Evolutionary conservation across 2,888 invertebrate species (phyloP), one percentile per base, ranked within the genome.

Genomic region (Patella pellucida): DNA sequence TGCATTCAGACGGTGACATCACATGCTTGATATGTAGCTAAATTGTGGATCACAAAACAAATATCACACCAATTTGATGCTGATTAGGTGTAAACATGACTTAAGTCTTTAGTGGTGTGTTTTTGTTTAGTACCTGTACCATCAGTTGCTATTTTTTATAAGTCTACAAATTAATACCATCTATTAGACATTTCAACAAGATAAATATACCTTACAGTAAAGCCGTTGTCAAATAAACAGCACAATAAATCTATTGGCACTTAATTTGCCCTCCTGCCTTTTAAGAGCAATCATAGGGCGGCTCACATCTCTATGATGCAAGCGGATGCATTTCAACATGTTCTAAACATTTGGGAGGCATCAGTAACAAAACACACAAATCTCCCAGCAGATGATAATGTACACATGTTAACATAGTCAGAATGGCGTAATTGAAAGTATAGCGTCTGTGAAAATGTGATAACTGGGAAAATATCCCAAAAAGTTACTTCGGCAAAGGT

Each of bases 331-430:
- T 62, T 62, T 62, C 62, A 19, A 62, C 62, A 62, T 62, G 62
- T 62, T 62, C 4, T 19, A 23, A 62, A 62, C 62, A 62, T 62
- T 62, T 62, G 62, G 19, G 23, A 62, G 23, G 62, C 62, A 62
- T 62, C 62, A 62, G 62, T 62, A 62, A 62, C 62, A 62, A 62
- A 62, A 62, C 62, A 62, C 23, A 62, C 62, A 62, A 62, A 62
- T 62, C 19, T 62, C 19, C 19, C 19, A 23, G 62, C 62, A 62
- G 62, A 62, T 62, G 62, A 62, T 62, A 23, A 62, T 62, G 23
- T n/a, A 62, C 62, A 62, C 23, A 62, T 62, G 62, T 62, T 62
- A 62, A n/a, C 62, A 62, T 23, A 62, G 62, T 16, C 62, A 62
- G 62, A 62, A 62, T 19, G 23, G 23, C 23, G 62, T 62, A 62